Base-by-base conservation (phyloP, 2,888 invertebrate species). In the Timema cristinae region DNA sequence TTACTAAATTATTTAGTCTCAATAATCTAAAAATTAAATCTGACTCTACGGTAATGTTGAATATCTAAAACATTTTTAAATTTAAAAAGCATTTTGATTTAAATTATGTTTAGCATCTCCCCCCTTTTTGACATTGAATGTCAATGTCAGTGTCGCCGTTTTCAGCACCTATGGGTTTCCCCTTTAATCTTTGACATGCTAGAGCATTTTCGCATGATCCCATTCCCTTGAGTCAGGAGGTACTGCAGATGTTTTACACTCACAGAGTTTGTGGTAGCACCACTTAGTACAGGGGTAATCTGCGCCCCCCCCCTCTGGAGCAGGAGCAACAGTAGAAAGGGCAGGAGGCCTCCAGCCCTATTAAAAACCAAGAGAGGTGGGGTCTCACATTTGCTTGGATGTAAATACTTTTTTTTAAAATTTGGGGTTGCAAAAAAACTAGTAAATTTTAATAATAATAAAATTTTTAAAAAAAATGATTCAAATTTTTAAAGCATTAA, bases 221-320 rank as follows among this genome's bases (percentile, higher is more conserved):
- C 59, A 98, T 98, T 81, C 98, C 98, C 86, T 98, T 66, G 98
- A 98, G 84, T 96, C 95, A 10, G 97, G 97, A 50, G 97, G 97
- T 52, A 92, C 94, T 7, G 95, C 95, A 0, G 95, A 96, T 84
- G 95, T n/a, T n/a, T 95, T 71, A 95, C 92, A 68, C 86, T 96
- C 73, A 93, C 94, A 59, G 91, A 95, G 79, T 96, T 90, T 84
- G 94, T 95, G 76, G 90, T 94, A 7, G 81, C 81, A 52, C 71
- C 73, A n/a, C 66, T 71, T 7, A 71, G 52, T 75, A 73, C 54
- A 71, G 72, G 61, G 56, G 74, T 71, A 70, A 73, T 72, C 67
- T 72, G 73, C 75, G 78, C 66, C 78, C 78, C 76, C 79, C 74
- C 76, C 79, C 69, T 75, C 79, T 72, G 72, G 78, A 76, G 78